phyloP scores from a whole-genome alignment of 2,113 vertebrate genomes.

The Solea solea region DNA sequence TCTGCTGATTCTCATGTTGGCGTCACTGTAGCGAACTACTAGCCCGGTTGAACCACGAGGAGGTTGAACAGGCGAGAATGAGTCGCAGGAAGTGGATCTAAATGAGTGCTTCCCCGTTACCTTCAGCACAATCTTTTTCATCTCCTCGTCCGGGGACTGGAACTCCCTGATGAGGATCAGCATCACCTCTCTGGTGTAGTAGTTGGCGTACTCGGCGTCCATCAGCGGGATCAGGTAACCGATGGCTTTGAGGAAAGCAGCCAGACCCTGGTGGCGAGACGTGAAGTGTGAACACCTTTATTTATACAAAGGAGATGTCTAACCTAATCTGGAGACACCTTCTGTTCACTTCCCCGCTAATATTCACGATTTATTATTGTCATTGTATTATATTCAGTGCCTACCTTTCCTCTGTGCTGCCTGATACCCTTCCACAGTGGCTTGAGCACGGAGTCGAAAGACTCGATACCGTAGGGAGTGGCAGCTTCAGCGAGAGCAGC shows the following conservation, averaged over 20 bases:
- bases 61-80: slow-evolving; percentile 61
- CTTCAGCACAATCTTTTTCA: slow-evolving; percentile 99
- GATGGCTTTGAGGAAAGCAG: slow-evolving; percentile 98
- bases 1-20: slow-evolving; percentile 59
- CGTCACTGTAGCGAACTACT: slow-evolving; percentile 44
- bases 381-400: neutral
- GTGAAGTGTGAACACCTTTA: neutral
- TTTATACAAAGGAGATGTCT: neutral
- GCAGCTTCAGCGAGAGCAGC: slow-evolving; percentile 97
- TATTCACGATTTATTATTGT: neutral
- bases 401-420: slow-evolving; percentile 98
- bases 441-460: slow-evolving; percentile 98
- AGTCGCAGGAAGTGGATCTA: slow-evolving; percentile 19
- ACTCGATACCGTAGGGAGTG: slow-evolving; percentile 98
- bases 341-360: neutral
- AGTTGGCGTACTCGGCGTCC: slow-evolving; percentile 99
- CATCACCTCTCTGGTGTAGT: slow-evolving; percentile 99
- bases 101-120: slow-evolving; percentile 63
- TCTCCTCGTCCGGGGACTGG: slow-evolving; percentile 98
- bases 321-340: too few species aligned
- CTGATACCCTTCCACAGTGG: slow-evolving; percentile 98
- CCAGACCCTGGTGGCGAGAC: slow-evolving; percentile 86
- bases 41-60: slow-evolving; percentile 39
- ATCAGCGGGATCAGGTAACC: slow-evolving; percentile 98
- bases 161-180: slow-evolving; percentile 99